Conservation (phyloP, 2,113 vertebrate species). For the Perca flavescens region DNA sequence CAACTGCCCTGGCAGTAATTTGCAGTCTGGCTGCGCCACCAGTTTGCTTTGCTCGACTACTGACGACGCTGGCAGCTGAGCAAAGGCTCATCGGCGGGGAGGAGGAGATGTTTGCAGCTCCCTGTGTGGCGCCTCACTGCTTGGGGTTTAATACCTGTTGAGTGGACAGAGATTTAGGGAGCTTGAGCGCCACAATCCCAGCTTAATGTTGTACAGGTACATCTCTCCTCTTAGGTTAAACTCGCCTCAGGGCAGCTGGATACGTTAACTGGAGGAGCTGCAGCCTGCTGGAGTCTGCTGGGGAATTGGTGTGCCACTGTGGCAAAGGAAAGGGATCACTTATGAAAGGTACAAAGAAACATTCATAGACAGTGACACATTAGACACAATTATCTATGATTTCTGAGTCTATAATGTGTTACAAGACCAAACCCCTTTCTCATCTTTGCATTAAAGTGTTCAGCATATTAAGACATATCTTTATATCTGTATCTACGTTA, state of each 20-base stretch:
- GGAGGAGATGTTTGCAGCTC: constrained; percentile 39
- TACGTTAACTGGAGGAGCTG: constrained; percentile 37
- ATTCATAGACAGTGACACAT: neutral
- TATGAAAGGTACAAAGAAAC: neutral
- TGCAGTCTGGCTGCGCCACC: constrained; percentile 30
- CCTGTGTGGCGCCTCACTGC: constrained; percentile 56
- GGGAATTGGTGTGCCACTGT: constrained; percentile 32
- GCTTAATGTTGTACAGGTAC: constrained; percentile 73
- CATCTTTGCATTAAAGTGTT: neutral
- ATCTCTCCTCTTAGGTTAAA: constrained; percentile 58
- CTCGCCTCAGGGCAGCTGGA: constrained; percentile 62
- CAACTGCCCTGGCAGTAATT: constrained; percentile 30
- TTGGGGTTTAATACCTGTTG: constrained; percentile 77
- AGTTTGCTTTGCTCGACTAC: constrained; percentile 35
- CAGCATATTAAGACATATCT: neutral
- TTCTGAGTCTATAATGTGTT: neutral
- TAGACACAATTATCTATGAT: neutral
- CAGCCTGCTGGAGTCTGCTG: constrained; percentile 31
- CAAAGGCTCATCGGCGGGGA: constrained; percentile 52
- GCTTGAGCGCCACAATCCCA: constrained; percentile 57
- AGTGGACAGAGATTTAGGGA: constrained; percentile 76
- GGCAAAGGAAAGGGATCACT: neutral
- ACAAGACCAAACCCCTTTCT: neutral
- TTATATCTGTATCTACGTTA: neutral
- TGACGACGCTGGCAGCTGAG: constrained; percentile 32